phyloP scores from a whole-genome alignment of 2,888 invertebrate species.

The Nephrotoma guestfalica region DNA sequence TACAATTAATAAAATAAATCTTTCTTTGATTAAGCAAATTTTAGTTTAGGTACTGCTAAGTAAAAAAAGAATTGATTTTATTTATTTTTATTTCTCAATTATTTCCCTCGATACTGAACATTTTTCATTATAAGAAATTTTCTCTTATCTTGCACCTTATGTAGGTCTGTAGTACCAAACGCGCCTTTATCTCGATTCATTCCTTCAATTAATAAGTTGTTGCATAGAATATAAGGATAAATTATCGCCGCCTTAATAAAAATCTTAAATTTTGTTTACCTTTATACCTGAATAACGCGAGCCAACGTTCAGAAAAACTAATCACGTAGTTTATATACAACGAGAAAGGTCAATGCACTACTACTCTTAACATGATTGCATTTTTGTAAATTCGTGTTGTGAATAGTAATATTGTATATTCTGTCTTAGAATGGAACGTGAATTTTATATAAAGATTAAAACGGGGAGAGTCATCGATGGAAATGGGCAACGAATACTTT shows the following conservation, averaged over 20 bases:
- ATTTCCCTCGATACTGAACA: no score
- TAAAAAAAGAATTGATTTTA: no score
- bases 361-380: not conserved
- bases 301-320: not conserved
- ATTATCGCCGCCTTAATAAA: no score
- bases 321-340: not conserved
- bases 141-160: no score
- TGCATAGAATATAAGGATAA: not conserved
- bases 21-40: no score
- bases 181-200: no score
- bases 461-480: not conserved
- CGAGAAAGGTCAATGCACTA: not conserved
- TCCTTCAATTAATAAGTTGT: not conserved
- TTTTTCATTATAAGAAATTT: no score
- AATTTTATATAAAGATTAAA: not conserved
- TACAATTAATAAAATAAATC: no score
- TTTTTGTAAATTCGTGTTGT: not conserved
- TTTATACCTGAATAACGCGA: not conserved
- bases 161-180: no score
- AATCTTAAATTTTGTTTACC: not conserved
- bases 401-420: not conserved
- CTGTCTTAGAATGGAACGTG: not conserved
- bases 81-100: no score
- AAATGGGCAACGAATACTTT: not conserved
- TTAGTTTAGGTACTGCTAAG: no score